These are phyloP conservation scores for Amphipyra tragopoginis DNA, from an alignment of 2,888 invertebrate genomes.

Conservation along the genomic window DNA sequence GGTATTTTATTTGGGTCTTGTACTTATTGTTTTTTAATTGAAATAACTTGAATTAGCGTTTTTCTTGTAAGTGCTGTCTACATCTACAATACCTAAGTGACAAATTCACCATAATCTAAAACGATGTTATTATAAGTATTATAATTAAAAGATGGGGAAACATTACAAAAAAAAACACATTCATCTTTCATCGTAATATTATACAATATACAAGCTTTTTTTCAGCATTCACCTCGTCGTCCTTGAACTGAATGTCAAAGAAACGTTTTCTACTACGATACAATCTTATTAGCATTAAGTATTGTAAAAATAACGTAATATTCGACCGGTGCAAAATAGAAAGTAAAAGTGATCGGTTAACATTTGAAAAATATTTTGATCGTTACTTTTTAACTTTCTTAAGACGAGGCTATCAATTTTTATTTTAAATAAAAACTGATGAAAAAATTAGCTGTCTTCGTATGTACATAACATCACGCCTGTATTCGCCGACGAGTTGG, in stretches of 20 bases:
- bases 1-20: too few species aligned
- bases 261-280: conserved; percentile 24
- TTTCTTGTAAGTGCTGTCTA: too few species aligned
- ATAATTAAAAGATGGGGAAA: too few species aligned
- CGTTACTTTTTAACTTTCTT: conserved; percentile 3
- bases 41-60: too few species aligned
- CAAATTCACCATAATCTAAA: too few species aligned
- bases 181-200: conserved; percentile 7
- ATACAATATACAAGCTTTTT: too few species aligned
- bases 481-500: too few species aligned
- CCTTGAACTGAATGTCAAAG: conserved; percentile 38
- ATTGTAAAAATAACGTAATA: conserved; percentile 24
- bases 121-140: too few species aligned
- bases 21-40: too few species aligned
- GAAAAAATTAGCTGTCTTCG: background rate
- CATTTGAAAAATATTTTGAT: conserved; percentile 11
- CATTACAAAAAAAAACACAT: too few species aligned
- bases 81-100: too few species aligned
- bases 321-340: conserved; percentile 10
- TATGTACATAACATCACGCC: too few species aligned
- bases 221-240: conserved; percentile 2
- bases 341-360: conserved; percentile 22
- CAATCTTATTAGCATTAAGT: conserved; percentile 28
- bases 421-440: conserved; percentile 1
- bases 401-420: background rate